phyloP scores from a whole-genome alignment of 1,140 invertebrate species.

The Amphibalanus amphitrite region DNA sequence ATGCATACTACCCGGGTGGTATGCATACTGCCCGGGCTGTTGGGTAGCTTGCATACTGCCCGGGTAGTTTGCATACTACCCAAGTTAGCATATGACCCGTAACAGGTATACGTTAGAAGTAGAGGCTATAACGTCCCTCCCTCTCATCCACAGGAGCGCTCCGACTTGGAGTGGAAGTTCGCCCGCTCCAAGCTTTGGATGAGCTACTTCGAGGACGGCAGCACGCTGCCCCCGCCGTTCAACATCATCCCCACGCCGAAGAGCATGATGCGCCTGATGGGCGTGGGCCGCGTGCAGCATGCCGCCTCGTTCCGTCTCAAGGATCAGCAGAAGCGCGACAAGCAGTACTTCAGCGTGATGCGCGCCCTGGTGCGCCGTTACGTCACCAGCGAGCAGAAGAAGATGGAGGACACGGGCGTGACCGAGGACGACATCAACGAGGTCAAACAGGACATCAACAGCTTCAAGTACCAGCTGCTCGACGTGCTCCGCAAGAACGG shows the following conservation, averaged over 20 bases:
- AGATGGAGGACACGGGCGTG: conserved; percentile 62
- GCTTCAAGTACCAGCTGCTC: conserved; percentile 64
- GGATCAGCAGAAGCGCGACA: conserved; percentile 14
- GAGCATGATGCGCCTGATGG: conserved; percentile 37
- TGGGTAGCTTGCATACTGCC: no score
- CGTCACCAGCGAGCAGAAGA: conserved; percentile 59
- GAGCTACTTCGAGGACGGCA: conserved; percentile 75
- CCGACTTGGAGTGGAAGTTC: conserved; percentile 84
- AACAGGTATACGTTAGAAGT: no score
- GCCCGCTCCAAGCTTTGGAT: conserved; percentile 78
- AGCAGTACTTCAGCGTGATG: conserved; percentile 43
- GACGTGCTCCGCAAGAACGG: conserved; percentile 68
- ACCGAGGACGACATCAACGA: conserved; percentile 93
- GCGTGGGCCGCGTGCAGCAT: conserved; percentile 43
- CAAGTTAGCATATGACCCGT: no score
- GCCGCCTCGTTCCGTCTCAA: conserved; percentile 23
- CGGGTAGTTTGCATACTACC: no score
- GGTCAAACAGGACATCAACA: conserved; percentile 82
- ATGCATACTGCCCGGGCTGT: no score
- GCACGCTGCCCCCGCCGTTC: conserved; percentile 68
- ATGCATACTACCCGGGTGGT: no score
- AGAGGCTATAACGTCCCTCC: background rate
- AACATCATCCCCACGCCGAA: conserved; percentile 66
- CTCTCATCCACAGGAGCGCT: conserved; percentile 44
- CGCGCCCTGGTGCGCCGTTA: conserved; percentile 57